Base-by-base conservation (phyloP, 2,888 invertebrate species). In the Euphydryas editha region DNA sequence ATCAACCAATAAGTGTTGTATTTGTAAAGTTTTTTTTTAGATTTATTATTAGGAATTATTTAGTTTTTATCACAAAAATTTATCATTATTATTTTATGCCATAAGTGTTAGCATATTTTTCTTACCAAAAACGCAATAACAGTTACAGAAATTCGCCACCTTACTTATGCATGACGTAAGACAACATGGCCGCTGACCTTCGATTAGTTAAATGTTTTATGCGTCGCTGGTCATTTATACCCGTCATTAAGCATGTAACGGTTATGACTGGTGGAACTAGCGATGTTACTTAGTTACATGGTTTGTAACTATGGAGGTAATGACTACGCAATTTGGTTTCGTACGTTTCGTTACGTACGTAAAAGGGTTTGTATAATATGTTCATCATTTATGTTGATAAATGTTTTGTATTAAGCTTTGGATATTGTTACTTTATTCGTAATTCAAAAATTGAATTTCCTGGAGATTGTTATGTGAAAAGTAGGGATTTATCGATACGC, bases 181-280 rank as follows among this genome's bases (percentile, higher is more conserved):
- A 81, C 81, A 85, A 82, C 78, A 79, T 73, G 77, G 75, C 68
- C 69, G 39, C 72, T 44, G 80, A 76, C 82, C 82, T 81, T 78
- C 82, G 84, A 87, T 88, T 86, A 87, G 88, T 84, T 85, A 81
- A 89, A 90, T 86, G 88, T 85, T 87, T 87, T 85, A 85, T 81
- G 82, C 79, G 81, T 77, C 79, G 78, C 70, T 80, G 82, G 83
- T 77, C 83, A 81, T 81, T 85, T 83, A 78, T 78, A 81, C 82
- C 85, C 84, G 76, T 81, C 90, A 85, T 90, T 90, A 88, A 82
- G 73, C 85, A 75, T 81, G 83, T 85, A 82, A 88, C 81, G 82
- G 83, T 87, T 88, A 87, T 86, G 83, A 81, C 72, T 78, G 83
- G 44, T 58, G 57, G 54, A 36, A 61, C 65, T 61, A 49, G 51